A percentile compares a stretch with the other conserved stretches of the same genome.
Evolutionary conservation across 2,888 invertebrate genomes (phyloP).

Genomic region (Xylota segnis): DNA sequence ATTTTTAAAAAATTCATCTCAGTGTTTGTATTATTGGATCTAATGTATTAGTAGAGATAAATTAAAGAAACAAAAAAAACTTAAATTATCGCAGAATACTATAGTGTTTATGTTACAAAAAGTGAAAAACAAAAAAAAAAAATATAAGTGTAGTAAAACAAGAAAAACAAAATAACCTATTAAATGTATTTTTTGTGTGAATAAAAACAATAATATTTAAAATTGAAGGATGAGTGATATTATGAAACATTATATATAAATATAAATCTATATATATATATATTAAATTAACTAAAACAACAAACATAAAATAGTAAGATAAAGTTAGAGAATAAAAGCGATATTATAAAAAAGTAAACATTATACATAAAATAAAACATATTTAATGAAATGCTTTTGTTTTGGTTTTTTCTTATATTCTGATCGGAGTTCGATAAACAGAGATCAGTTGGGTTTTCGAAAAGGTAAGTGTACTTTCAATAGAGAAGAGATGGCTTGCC

Average conservation of each 20-base stretch:
- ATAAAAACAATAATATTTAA: constrained; percentile 76
- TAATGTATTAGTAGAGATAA: constrained; percentile 60
- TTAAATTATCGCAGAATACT: constrained; percentile 78
- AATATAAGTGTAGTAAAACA: constrained; percentile 69
- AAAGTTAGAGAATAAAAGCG: constrained; percentile 72
- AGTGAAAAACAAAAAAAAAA: constrained; percentile 35
- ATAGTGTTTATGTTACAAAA: constrained; percentile 65
- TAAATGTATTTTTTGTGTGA: constrained; percentile 75
- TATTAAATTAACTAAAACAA: constrained; percentile 66
- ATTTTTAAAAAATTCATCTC: constrained; percentile 64
- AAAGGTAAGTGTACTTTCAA: no score
- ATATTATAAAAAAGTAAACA: constrained; percentile 75
- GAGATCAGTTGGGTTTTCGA: no score
- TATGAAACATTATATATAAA: constrained; percentile 70
- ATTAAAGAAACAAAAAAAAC: constrained; percentile 58
- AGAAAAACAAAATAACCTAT: constrained; percentile 50
- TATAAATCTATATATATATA: constrained; percentile 53
- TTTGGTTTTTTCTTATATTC: neutral
- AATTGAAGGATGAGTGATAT: constrained; percentile 75
- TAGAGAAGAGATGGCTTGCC: no score
- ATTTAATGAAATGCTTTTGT: constrained; percentile 61
- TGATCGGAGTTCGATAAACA: no score
- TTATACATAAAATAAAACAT: constrained; percentile 76
- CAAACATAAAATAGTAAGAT: constrained; percentile 68
- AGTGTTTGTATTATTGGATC: constrained; percentile 74